Conservation (phyloP, 2,888 invertebrate genomes). For the Arge pagana region DNA sequence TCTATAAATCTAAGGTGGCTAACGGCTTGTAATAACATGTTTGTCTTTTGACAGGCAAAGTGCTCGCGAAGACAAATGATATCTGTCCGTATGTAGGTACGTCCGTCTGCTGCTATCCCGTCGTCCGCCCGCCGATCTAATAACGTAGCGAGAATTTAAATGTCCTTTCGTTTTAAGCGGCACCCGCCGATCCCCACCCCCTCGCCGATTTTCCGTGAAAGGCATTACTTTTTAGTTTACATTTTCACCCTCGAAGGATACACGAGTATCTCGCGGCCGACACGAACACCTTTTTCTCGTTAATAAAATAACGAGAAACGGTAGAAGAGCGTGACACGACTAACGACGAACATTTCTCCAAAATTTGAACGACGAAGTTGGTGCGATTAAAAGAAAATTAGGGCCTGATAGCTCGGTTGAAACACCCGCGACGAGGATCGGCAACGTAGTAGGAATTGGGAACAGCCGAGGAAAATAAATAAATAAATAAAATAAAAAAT, state of each 20-base stretch:
- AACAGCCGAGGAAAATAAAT: no score
- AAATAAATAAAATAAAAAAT: no score
- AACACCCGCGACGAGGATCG: no score
- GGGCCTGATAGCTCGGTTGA: no score
- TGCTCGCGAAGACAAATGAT: constrained; percentile 45
- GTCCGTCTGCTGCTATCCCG: constrained; percentile 29
- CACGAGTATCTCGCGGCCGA: no score
- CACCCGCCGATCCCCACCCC: no score
- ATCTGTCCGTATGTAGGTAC: constrained; percentile 27
- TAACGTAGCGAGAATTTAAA: no score
- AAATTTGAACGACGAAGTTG: constrained; percentile 20
- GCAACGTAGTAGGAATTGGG: no score
- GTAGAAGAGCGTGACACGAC: constrained; percentile 31
- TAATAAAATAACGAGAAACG: constrained; percentile 34
- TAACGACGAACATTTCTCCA: background rate
- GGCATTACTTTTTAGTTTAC: constrained; percentile 43
- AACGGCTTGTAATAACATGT: constrained; percentile 35
- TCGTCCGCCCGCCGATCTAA: constrained; percentile 4
- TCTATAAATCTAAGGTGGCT: constrained; percentile 35
- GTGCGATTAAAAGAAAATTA: constrained; percentile 24
- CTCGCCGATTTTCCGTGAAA: constrained; percentile 14
- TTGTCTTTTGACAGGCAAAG: constrained; percentile 44
- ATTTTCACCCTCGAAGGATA: no score
- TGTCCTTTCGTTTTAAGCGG: constrained; percentile 8
- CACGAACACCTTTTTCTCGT: constrained; percentile 6